These are phyloP conservation scores for Chlorodrepanis virens DNA, from an alignment of 2,113 vertebrate species.

Conservation along the genomic window DNA sequence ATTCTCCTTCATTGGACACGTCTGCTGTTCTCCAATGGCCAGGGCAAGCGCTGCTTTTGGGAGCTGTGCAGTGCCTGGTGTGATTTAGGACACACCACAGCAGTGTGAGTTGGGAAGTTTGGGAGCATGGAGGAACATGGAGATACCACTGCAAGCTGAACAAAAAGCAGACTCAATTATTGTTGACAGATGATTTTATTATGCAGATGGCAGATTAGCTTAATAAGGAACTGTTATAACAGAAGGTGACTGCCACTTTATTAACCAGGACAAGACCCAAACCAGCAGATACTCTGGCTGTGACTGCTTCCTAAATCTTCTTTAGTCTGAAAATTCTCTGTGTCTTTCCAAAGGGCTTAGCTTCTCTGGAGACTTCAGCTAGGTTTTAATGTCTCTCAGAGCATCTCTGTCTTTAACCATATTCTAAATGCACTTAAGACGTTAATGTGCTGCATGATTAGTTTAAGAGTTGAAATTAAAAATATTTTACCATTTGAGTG, in stretches of 20 bases:
- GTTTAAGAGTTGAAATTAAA: background rate
- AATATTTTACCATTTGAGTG: background rate
- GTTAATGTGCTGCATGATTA: background rate
- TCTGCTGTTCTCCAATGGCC: background rate
- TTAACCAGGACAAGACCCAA: background rate
- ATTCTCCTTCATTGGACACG: background rate
- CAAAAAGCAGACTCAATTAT: background rate
- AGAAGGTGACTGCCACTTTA: background rate
- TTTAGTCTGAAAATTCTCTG: background rate
- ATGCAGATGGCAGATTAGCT: background rate
- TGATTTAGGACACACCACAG: background rate
- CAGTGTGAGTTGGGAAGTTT: background rate
- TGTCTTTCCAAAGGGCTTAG: background rate
- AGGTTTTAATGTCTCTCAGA: background rate
- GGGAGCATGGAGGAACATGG: background rate
- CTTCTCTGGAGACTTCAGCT: background rate
- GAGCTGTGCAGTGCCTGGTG: background rate
- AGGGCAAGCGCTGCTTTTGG: accelerated
- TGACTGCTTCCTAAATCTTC: background rate
- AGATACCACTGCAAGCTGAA: background rate
- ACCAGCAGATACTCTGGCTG: background rate
- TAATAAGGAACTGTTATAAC: background rate
- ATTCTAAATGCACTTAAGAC: background rate
- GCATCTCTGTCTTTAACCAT: background rate
- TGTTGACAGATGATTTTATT: background rate